These are phyloP conservation scores for Mythimna impura DNA, from an alignment of 2,888 invertebrate species.

Conservation along the genomic window DNA sequence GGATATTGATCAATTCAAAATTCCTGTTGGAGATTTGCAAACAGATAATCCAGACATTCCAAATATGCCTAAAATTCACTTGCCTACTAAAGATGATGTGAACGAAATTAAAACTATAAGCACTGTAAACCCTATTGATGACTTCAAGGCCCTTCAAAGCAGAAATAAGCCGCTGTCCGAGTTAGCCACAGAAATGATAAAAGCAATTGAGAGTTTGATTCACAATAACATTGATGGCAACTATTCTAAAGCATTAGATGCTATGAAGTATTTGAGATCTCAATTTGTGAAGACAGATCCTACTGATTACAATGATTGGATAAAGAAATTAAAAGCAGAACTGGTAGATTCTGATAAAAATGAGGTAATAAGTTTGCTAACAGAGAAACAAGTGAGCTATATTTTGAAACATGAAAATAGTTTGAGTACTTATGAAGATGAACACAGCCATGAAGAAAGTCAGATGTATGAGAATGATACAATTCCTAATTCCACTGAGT, in stretches of 20 bases:
- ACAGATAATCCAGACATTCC: constrained; percentile 40
- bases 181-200: constrained; percentile 77
- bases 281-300: constrained; percentile 82
- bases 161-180: constrained; percentile 78
- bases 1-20: constrained; percentile 59
- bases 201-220: constrained; percentile 83
- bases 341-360: constrained; percentile 75
- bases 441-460: constrained; percentile 79
- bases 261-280: constrained; percentile 79
- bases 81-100: constrained; percentile 69
- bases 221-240: constrained; percentile 82
- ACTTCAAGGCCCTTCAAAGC: constrained; percentile 88
- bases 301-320: constrained; percentile 82
- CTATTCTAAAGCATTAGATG: constrained; percentile 79
- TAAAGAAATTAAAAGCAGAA: constrained; percentile 78
- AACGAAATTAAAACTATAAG: constrained; percentile 85
- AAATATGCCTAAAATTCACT: constrained; percentile 75
- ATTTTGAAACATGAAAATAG: constrained; percentile 82
- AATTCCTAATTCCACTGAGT: constrained; percentile 78
- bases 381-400: constrained; percentile 76
- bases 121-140: constrained; percentile 91
- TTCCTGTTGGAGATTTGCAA: constrained; percentile 51
- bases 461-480: constrained; percentile 87
- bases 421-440: constrained; percentile 76
- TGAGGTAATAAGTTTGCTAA: constrained; percentile 74